phyloP scores from a whole-genome alignment of 2,113 vertebrate species.

The Corvus hawaiiensis region DNA sequence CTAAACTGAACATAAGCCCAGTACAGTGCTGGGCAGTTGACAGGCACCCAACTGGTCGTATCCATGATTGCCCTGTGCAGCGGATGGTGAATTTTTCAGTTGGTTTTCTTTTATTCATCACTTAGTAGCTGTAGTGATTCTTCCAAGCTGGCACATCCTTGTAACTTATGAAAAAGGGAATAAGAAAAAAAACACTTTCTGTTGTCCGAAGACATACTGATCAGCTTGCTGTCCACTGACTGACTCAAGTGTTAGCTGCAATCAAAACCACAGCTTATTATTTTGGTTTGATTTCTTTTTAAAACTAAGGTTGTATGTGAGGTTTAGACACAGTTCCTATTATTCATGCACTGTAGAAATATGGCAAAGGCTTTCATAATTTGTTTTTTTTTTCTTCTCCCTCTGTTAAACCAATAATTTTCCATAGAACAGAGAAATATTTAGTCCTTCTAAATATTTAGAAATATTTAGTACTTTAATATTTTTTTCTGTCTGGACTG shows the following conservation, averaged over 20 bases:
- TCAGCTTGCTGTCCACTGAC: background rate
- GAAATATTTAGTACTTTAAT: background rate
- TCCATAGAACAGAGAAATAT: background rate
- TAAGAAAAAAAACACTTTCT: background rate
- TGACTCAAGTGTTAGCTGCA: background rate
- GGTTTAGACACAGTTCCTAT: background rate
- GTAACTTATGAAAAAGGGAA: background rate
- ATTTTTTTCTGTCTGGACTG: background rate
- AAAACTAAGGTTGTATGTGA: background rate
- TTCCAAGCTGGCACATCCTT: background rate
- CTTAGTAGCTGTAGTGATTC: background rate
- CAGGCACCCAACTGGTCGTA: background rate
- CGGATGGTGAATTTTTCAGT: background rate
- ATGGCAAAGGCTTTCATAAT: background rate
- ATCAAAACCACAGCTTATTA: background rate
- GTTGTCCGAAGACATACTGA: background rate
- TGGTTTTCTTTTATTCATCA: background rate
- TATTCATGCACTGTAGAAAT: background rate
- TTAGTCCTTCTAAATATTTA: background rate
- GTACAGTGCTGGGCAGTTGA: background rate
- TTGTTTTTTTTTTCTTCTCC: accelerated
- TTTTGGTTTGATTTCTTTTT: background rate
- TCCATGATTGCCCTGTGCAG: background rate
- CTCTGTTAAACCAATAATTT: background rate
- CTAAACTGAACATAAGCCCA: background rate